These are phyloP conservation scores for Brachionichthys hirsutus DNA, from an alignment of 2,113 vertebrate genomes.

Conservation along the genomic window DNA sequence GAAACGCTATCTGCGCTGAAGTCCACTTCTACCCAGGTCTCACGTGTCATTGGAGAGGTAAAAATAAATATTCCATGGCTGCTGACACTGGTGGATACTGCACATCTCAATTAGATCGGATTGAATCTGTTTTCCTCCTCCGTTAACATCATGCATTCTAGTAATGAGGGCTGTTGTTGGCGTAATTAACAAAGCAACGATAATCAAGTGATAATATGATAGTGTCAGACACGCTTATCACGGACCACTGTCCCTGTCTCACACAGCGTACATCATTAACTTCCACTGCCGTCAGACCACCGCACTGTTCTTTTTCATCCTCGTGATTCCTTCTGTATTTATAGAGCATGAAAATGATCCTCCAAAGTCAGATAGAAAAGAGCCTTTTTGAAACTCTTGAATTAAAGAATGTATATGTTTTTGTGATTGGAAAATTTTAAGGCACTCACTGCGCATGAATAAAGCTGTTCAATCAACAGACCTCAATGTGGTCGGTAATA, in stretches of 20 bases:
- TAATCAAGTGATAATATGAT: conserved; percentile 45
- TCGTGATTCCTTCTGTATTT: conserved; percentile 14
- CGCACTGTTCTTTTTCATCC: conserved; percentile 26
- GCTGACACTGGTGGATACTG: conserved; percentile 8
- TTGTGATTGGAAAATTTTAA: too few relatives aligned
- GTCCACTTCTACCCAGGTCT: too few relatives aligned
- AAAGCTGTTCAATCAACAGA: too few relatives aligned
- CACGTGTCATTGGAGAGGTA: background rate
- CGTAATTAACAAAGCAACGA: conserved; percentile 68
- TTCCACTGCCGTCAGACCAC: conserved; percentile 25
- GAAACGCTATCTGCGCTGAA: background rate
- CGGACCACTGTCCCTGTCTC: conserved; percentile 41
- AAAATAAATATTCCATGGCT: background rate
- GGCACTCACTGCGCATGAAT: too few relatives aligned
- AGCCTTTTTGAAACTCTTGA: background rate
- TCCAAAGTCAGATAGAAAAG: background rate
- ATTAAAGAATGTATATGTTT: too few relatives aligned
- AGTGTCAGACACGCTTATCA: conserved; percentile 53
- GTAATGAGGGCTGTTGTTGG: conserved; percentile 58
- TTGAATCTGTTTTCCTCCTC: conserved; percentile 36
- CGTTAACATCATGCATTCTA: conserved; percentile 49
- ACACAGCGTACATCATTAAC: conserved; percentile 56
- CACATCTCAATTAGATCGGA: conserved; percentile 42
- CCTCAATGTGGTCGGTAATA: too few relatives aligned
- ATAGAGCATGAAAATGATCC: conserved; percentile 17